A percentile compares a stretch with the other conserved stretches of the same genome.
phyloP scores from a whole-genome alignment of 1,140 invertebrate species.

The Gonioctena quinquepunctata region DNA sequence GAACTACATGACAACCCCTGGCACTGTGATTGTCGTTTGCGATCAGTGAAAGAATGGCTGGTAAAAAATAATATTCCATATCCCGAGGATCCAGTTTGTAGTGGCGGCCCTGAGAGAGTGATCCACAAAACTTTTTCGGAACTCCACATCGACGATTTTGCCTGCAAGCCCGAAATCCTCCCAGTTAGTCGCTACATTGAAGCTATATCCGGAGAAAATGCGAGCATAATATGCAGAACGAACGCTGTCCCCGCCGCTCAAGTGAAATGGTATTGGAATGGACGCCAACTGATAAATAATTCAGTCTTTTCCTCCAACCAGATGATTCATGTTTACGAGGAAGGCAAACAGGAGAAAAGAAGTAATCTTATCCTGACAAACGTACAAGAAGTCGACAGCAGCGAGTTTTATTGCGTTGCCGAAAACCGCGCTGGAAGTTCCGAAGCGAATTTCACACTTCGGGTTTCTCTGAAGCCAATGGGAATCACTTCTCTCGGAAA shows the following conservation, averaged over 20 bases:
- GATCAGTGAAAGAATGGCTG: conserved; percentile 83
- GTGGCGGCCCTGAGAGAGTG: conserved; percentile 68
- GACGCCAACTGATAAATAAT: conserved; percentile 77
- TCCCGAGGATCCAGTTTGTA: conserved; percentile 74
- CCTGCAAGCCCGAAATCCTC: conserved; percentile 82
- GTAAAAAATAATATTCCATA: conserved; percentile 81
- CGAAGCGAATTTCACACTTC: conserved; percentile 88
- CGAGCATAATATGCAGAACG: conserved; percentile 79
- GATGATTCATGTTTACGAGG: conserved; percentile 78
- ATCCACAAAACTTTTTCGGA: conserved; percentile 73
- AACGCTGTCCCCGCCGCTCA: conserved; percentile 79
- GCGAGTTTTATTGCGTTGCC: conserved; percentile 88
- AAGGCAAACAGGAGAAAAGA: conserved; percentile 72
- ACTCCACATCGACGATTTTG: conserved; percentile 80
- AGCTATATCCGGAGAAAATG: conserved; percentile 79
- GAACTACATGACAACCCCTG: conserved; percentile 90
- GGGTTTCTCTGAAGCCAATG: conserved; percentile 74
- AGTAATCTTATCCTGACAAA: conserved; percentile 83
- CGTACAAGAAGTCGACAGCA: conserved; percentile 84
- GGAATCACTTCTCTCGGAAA: conserved; percentile 80
- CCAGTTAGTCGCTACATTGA: conserved; percentile 76
- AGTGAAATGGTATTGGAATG: conserved; percentile 88
- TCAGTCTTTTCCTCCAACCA: conserved; percentile 80
- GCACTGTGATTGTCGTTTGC: conserved; percentile 85
- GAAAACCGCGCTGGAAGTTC: conserved; percentile 89